Base-by-base conservation (phyloP, 2,113 vertebrate species). In the Thryonomys swinderianus region DNA sequence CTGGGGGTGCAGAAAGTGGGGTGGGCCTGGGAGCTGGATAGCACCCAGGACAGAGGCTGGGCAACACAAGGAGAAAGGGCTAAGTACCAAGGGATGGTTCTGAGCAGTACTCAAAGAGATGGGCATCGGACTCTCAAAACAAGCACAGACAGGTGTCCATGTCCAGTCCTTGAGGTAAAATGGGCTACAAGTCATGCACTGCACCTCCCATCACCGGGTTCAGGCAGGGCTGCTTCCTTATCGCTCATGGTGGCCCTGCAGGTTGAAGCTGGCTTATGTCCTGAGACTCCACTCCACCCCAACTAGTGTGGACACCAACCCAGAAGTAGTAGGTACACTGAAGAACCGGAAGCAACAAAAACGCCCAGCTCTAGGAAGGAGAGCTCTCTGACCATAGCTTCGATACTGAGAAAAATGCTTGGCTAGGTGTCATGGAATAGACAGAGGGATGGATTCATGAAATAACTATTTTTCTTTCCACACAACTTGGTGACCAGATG, bases 401-500 rank as follows among this genome's bases (percentile, higher is more conserved):
- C 82, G 93, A 61, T 66, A 48, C 6, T 34, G 64, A 90, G 48
- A 73, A 67, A 32, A n/a, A 34, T 27, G 32, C 20, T 21, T 57
- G 73, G 74, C n/a, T 79, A 61, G n/a, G n/a, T n/a, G n/a, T n/a
- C n/a, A n/a, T n/a, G n/a, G 34, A 66, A 59, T 14, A 74, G 37
- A 30, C 14, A 48, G 17, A 93, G 80, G 62, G 59, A 7, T 37
- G 5, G 53, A 55, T 55, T 55, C 53, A 55, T 14, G 37, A 79
- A 89, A 79, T 57, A 57, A 61, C 11, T 86, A 23, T 23, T 90
- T 64, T 85, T 85, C 66, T 90, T 40, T 74, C 18, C 32, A 48
- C 5, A 48, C 27, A 40, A 51, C 85, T 61, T 66, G 55, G 5
- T 90, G 67, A 59, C 67, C 64, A 27, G 13, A 1, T 66, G 16